These are phyloP conservation scores for Pectinophora gossypiella DNA, from an alignment of 1,140 invertebrate genomes.

Conservation along the genomic window DNA sequence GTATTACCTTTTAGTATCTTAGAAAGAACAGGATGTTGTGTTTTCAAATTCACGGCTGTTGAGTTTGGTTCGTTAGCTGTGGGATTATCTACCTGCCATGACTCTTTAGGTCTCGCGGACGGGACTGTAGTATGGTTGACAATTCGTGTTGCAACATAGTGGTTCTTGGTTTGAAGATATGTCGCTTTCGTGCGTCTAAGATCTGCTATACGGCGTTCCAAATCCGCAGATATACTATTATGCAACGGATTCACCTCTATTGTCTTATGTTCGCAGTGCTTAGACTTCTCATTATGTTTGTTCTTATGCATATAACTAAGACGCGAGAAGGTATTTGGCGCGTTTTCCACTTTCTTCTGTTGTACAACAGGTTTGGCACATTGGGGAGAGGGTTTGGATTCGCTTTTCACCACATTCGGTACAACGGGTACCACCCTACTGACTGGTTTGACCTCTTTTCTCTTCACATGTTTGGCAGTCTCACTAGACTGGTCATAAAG, in stretches of 20 bases:
- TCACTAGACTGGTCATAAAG: no score
- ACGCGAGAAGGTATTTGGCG: constrained; percentile 58
- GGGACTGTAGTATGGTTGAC: no score
- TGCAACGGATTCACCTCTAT: constrained; percentile 7
- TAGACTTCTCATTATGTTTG: constrained; percentile 42
- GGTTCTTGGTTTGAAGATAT: constrained; percentile 2
- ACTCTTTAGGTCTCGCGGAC: no score
- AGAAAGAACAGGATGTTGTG: constrained; percentile 1
- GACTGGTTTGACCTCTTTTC: background rate
- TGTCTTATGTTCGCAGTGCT: constrained; percentile 3
- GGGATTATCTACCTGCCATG: no score
- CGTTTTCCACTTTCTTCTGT: constrained; percentile 41
- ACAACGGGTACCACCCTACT: constrained; percentile 15
- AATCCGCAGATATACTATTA: constrained; percentile 2
- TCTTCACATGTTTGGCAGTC: background rate
- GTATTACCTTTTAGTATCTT: constrained; percentile 5
- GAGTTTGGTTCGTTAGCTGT: background rate
- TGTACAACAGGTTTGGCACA: constrained; percentile 34
- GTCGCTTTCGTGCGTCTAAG: constrained; percentile 17
- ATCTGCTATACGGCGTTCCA: constrained; percentile 11
- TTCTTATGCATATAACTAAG: constrained; percentile 63
- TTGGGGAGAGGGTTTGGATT: constrained; percentile 22
- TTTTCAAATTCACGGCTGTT: background rate
- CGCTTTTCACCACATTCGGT: constrained; percentile 8
- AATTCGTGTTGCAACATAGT: no score